phyloP scores from a whole-genome alignment of 2,113 vertebrate genomes.

The Grus americana region DNA sequence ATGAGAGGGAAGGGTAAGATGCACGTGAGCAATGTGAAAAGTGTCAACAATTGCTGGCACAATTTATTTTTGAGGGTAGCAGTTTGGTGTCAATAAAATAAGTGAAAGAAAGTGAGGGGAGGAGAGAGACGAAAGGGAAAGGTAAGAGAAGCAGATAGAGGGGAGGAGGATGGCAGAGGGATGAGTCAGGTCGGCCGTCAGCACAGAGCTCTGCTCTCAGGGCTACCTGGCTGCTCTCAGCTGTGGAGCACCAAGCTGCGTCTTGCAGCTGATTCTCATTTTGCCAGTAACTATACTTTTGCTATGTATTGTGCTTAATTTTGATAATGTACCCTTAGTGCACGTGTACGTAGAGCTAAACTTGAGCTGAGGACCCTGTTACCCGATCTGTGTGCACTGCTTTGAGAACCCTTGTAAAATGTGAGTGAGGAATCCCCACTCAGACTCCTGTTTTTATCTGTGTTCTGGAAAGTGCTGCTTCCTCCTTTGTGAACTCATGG shows the following conservation, averaged over 20 bases:
- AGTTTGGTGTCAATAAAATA: background rate
- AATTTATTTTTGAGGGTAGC: background rate
- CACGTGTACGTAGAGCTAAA: background rate
- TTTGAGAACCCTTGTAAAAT: background rate
- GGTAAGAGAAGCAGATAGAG: background rate
- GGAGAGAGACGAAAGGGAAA: background rate
- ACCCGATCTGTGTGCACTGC: too few species aligned
- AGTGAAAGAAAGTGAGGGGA: background rate
- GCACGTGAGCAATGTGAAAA: fast-evolving
- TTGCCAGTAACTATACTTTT: background rate
- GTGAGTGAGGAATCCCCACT: background rate
- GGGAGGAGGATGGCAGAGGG: background rate
- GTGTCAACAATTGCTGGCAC: background rate
- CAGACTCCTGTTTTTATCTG: background rate
- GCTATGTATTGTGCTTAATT: background rate
- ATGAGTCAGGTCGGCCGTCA: fast-evolving
- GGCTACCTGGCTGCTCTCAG: too few species aligned
- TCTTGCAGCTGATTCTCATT: background rate
- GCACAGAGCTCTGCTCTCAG: background rate
- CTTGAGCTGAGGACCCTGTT: background rate
- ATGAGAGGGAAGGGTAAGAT: background rate
- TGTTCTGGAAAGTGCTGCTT: background rate
- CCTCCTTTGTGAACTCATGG: too few species aligned
- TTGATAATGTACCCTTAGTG: too few species aligned
- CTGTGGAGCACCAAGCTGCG: background rate